Evolutionary conservation across 2,888 invertebrate genomes (phyloP), one percentile per base, ranked within the genome.

Genomic region (Eupithecia exiguata): DNA sequence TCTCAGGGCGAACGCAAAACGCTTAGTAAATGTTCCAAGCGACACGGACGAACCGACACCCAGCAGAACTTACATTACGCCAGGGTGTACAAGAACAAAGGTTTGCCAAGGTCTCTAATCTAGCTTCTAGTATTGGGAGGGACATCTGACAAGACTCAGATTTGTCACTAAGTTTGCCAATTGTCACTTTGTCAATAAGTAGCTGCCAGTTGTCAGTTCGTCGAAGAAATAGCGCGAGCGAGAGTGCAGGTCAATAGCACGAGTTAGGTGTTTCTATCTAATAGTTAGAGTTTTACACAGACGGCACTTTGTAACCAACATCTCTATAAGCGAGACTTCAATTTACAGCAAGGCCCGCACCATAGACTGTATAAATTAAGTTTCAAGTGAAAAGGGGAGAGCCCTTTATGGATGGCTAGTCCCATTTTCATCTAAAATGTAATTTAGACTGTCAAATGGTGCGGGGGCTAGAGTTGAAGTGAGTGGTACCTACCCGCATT

Each of bases 401-500:
- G 35, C 61, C 40, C 16, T 21, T 21, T 35, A 5, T n/a, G 3
- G 35, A 21, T 16, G 21, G 70, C n/a, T 61, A 66, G 36, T 53
- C 63, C 38, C 16, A 68, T 46, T 16, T 53, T 69, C 16, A 49
- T 40, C 21, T 35, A 49, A 68, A 53, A 58, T 53, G 14, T n/a
- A 3, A 25, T 63, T 66, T 25, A 74, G 1, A 18, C 6, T 25
- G 65, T 72, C 69, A 65, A 21, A 53, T 53, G 69, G 67, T 70
- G 53, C 69, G 25, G 35, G 35, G 49, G 7, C 53, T 53, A 38
- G 40, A 53, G 25, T 35, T 9, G 36, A 10, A 5, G 49, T 70
- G 72, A 69, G 66, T 65, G 68, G 30, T 80, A 79, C 80, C 80
- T 80, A 80, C 80, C 80, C 70, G 79, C 80, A 80, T 73, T 80